Percentiles rank a stretch among this genome's conserved stretches.
Conservation (phyloP, 2,888 invertebrate genomes). For the Drosophila silvestris region DNA sequence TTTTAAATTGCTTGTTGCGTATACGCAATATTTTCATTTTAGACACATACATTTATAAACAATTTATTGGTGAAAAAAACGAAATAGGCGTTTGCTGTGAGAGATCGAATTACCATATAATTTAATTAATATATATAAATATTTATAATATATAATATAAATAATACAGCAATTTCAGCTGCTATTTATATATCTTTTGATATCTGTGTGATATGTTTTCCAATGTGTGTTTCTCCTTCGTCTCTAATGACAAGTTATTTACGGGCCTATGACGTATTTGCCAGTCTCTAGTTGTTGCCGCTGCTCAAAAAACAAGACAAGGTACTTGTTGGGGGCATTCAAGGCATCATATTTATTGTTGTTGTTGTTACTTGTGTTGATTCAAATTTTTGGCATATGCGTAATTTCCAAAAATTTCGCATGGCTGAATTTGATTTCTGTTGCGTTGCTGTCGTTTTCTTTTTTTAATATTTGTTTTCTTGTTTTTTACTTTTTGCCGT, state of each 20-base stretch:
- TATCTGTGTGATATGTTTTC: conserved; percentile 2
- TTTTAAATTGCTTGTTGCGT: conserved; percentile 12
- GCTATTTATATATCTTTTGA: conserved; percentile 25
- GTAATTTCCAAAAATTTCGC: conserved; percentile 60
- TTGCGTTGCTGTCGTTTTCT: conserved; percentile 35
- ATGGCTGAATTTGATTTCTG: conserved; percentile 43
- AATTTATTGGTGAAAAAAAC: not conserved
- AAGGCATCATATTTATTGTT: conserved; percentile 25
- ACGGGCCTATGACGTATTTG: conserved; percentile 59
- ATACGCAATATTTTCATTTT: conserved; percentile 30
- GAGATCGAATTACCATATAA: conserved; percentile 1
- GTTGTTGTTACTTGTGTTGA: conserved; percentile 14
- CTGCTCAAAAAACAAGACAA: conserved; percentile 23
- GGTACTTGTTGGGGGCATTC: conserved; percentile 36
- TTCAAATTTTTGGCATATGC: conserved; percentile 50
- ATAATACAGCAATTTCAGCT: not conserved
- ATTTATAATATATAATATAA: not conserved
- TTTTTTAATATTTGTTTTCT: conserved; percentile 41
- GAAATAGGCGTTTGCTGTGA: not conserved
- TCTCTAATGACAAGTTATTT: conserved; percentile 30
- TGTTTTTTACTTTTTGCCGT: conserved; percentile 11
- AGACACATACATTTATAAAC: too few relatives aligned
- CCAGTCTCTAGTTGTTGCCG: conserved; percentile 10
- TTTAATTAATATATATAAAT: not conserved
- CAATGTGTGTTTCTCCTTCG: not conserved